phyloP scores from a whole-genome alignment of 2,888 invertebrate genomes.

The Amiota minor region DNA sequence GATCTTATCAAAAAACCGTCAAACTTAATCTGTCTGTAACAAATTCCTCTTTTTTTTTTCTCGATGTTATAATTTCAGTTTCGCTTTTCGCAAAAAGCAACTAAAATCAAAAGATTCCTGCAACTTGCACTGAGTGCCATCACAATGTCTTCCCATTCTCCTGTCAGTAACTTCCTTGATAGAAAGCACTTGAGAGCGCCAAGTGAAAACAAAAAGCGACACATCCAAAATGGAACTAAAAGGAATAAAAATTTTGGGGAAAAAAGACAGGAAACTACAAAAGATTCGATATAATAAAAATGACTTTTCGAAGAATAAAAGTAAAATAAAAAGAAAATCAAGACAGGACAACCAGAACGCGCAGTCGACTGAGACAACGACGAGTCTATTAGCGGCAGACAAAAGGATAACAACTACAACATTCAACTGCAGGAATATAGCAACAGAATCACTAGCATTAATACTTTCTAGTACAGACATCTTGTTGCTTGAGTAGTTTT shows the following conservation, averaged over 20 bases:
- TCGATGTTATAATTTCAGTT: conserved; percentile 6
- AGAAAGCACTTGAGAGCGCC: too few relatives aligned
- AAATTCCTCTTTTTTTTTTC: background rate
- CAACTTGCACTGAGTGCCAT: background rate
- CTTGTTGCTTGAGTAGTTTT: conserved; percentile 58
- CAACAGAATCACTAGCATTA: conserved; percentile 27
- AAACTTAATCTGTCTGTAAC: conserved; percentile 31
- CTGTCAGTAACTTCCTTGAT: too few relatives aligned
- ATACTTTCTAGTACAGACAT: conserved; percentile 23
- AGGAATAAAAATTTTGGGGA: conserved; percentile 29
- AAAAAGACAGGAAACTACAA: conserved; percentile 55
- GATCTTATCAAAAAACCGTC: conserved; percentile 25
- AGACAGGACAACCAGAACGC: conserved; percentile 44
- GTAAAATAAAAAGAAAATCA: conserved; percentile 50
- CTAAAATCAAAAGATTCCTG: conserved; percentile 17
- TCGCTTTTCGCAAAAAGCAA: conserved; percentile 12
- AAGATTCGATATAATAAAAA: conserved; percentile 65
- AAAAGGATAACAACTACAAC: conserved; percentile 33
- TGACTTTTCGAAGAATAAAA: conserved; percentile 51
- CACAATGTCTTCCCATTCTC: too few relatives aligned
- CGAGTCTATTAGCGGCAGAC: conserved; percentile 62
- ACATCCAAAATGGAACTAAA: conserved; percentile 26
- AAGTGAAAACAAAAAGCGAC: conserved; percentile 4
- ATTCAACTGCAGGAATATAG: too few relatives aligned
- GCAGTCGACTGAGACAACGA: conserved; percentile 34